Evolutionary conservation across 2,888 invertebrate species (phyloP), one percentile per base, ranked within the genome.

Genomic region (Gortyna flavago): DNA sequence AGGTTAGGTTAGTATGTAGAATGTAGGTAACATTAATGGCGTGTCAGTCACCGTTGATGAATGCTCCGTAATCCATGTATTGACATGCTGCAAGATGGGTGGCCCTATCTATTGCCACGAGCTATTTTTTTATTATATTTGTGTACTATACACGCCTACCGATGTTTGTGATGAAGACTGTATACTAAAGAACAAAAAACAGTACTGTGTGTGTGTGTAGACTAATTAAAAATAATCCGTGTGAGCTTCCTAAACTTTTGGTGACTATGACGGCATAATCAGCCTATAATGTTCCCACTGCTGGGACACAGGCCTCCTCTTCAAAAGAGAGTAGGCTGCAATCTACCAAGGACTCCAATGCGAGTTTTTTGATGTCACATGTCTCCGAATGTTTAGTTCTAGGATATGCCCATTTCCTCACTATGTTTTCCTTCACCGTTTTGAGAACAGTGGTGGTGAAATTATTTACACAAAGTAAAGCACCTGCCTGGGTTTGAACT

Each of bases 11-110:
- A n/a, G n/a, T n/a, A n/a, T n/a, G n/a, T n/a, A n/a, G n/a, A n/a
- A n/a, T n/a, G n/a, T n/a, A n/a, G n/a, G n/a, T n/a, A 65, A 75
- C 68, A 80, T 86, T 86, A 87, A 86, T 88, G 66, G 79, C 13
- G 71, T 84, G 86, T 86, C 86, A 79, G 69, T 88, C 86, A 81
- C 62, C 11, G n/a, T 62, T 88, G 84, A 87, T 87, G 81, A 77
- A 87, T 86, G 86, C 68, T 73, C 61, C 48, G 51, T 75, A 79
- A 72, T 76, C 76, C 65, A 32, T 62, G 66, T 69, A 80, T 83
- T 73, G 77, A 77, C 57, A 38, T 75, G 62, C 72, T 44, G 29
- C 76, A 38, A 79, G 41, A 80, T 77, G 77, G 75, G 75, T 73
- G 78, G 80, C 67, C 72, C 11, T 25, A 57, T 71, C 83, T 65